Evolutionary conservation across 2,113 vertebrate genomes (phyloP).

Genomic region (Hemiprocne comata): DNA sequence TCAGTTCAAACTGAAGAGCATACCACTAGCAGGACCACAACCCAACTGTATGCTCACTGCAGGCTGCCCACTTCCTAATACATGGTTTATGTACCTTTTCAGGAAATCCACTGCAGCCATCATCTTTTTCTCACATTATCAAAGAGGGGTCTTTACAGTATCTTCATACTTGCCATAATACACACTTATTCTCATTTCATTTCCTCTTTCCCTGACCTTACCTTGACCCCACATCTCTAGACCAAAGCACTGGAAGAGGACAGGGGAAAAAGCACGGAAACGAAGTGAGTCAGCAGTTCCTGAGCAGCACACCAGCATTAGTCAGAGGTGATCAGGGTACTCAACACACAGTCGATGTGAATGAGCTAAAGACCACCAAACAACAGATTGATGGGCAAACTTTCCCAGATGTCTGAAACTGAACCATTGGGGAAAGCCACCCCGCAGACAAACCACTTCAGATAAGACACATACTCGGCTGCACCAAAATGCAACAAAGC

Average conservation of each 20-base stretch:
- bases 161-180: not conserved
- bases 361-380: not conserved
- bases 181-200: not conserved
- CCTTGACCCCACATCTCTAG: not conserved
- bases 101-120: not conserved
- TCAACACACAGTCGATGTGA: not conserved
- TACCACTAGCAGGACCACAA: not conserved
- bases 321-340: not conserved
- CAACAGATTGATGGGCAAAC: not conserved
- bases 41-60: not conserved
- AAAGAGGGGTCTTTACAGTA: not conserved
- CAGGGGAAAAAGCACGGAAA: not conserved
- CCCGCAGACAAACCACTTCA: not conserved
- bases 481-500: not conserved
- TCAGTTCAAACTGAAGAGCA: not conserved
- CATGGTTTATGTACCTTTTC: not conserved
- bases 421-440: not conserved
- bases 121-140: not conserved
- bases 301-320: not conserved
- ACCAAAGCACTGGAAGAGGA: not conserved
- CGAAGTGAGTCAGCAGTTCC: conserved; percentile 41
- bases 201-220: not conserved
- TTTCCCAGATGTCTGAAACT: not conserved
- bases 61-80: not conserved
- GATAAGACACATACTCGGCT: not conserved